Evolutionary conservation across 2,888 invertebrate genomes (phyloP).

Genomic region (Adelphocoris suturalis): DNA sequence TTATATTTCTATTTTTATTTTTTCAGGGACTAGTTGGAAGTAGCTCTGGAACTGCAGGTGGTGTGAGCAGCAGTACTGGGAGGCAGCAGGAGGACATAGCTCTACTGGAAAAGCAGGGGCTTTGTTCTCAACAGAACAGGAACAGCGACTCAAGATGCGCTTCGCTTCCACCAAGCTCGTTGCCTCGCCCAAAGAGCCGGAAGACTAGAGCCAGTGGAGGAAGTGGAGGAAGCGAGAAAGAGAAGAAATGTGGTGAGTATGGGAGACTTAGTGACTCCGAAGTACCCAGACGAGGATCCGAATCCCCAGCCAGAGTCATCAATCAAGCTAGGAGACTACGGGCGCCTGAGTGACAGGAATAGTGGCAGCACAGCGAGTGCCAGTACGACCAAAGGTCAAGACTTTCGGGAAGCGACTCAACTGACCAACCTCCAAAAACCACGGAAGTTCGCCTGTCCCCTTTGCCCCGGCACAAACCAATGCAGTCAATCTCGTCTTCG

Average conservation of each 20-base stretch:
- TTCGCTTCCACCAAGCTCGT: slow-evolving; percentile 86
- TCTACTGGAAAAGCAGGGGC: slow-evolving; percentile 87
- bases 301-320: slow-evolving; percentile 72
- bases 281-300: slow-evolving; percentile 47
- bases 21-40: slow-evolving; percentile 68
- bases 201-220: slow-evolving; percentile 74
- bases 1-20: neutral
- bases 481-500: slow-evolving; percentile 52
- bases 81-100: slow-evolving; percentile 84
- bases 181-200: slow-evolving; percentile 84
- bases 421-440: slow-evolving; percentile 68
- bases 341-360: slow-evolving; percentile 81
- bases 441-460: slow-evolving; percentile 62
- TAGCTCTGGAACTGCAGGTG: slow-evolving; percentile 48
- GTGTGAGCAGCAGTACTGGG: slow-evolving; percentile 78
- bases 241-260: slow-evolving; percentile 81
- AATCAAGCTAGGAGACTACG: slow-evolving; percentile 83
- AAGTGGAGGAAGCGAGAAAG: slow-evolving; percentile 72
- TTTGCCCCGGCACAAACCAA: slow-evolving; percentile 51
- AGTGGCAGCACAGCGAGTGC: slow-evolving; percentile 61
- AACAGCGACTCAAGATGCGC: slow-evolving; percentile 82
- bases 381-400: slow-evolving; percentile 67
- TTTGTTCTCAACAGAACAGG: slow-evolving; percentile 87
- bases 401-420: slow-evolving; percentile 65
- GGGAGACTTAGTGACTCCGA: slow-evolving; percentile 80